Base-by-base conservation (phyloP, 2,797 vertebrate genomes). In the Mormyrops attenuatus region DNA sequence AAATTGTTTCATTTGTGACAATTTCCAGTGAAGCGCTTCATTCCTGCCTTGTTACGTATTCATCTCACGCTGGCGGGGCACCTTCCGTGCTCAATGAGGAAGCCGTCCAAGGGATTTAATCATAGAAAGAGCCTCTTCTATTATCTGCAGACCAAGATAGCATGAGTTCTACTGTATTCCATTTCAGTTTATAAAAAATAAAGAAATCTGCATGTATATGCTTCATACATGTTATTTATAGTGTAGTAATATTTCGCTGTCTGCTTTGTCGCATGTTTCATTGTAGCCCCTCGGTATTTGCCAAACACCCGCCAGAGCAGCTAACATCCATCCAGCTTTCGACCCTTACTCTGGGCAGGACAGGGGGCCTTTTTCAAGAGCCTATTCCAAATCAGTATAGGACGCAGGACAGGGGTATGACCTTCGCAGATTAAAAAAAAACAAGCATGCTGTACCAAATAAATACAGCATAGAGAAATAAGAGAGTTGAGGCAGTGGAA, bases 1-100 rank as follows among this genome's bases (percentile, higher is more conserved):
- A 73, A 55, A 87, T 55, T 34, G 63, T 88, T 66, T 77, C 88
- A 88, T 88, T 73, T 73, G 63, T 44, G 47, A 22, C 60, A 50
- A 47, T 88, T 52, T 52, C 26, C 38, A 85, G 20, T 34, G 44
- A 88, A 73, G 22, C 13, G 47, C n/a, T 47, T 60, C 73, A 38
- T 85, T 26, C 82, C 26, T 49, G 20, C 57, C 13, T 41, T 15
- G 49, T 53, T 89, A 13, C 22, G 8, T 84, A 44, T 89, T n/a
- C 53, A 8, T 63, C 55, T 84, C 66, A 13, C 22, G 53, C 22
- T 63, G 11, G 22, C 49, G 6, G 63, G 11, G 66, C 85, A 73
- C 20, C 66, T 89, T 66, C 63, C 84, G n/a, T 52, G 38, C 41
- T 69, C 22, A 5, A 13, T 11, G 52, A 41, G 52, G 57, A 38